A percentile compares a stretch with the other conserved stretches of the same genome.
Conservation (phyloP, 2,113 vertebrate species). For the Ictalurus punctatus region DNA sequence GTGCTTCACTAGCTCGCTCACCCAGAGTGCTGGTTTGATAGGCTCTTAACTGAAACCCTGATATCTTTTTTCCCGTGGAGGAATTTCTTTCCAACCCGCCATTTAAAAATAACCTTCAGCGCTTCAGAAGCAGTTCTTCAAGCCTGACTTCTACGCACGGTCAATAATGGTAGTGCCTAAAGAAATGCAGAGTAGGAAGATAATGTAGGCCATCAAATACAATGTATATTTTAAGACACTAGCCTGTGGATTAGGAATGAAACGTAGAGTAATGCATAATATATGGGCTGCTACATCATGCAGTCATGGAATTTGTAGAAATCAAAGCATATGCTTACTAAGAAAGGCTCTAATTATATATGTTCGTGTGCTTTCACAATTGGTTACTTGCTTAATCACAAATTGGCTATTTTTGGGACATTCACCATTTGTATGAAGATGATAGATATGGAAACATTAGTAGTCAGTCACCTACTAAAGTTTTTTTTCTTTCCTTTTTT, state of each 20-base stretch:
- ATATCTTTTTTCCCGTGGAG: not conserved
- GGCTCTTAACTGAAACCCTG: not conserved
- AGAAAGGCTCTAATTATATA: not conserved
- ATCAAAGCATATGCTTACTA: not conserved
- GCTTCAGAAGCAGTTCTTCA: not conserved
- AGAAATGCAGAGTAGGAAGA: not conserved
- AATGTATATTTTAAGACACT: constrained; percentile 5
- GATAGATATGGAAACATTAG: not conserved
- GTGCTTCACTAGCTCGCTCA: constrained; percentile 20
- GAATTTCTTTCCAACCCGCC: not conserved
- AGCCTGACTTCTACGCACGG: not conserved
- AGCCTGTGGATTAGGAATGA: not conserved
- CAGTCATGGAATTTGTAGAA: not conserved
- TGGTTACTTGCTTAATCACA: too few relatives aligned
- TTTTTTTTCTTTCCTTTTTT: too few relatives aligned
- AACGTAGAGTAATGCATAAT: not conserved
- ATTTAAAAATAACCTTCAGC: not conserved
- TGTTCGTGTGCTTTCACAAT: not conserved
- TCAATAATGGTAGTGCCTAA: not conserved
- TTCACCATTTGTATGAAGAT: not conserved
- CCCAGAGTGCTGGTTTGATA: not conserved
- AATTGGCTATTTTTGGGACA: too few relatives aligned
- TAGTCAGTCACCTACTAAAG: not conserved
- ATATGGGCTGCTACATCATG: not conserved
- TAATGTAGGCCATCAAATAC: not conserved